Percentiles rank a stretch among this genome's conserved stretches.
Evolutionary conservation across 1,140 invertebrate genomes (phyloP).

Genomic region (Oncopeltus fasciatus): DNA sequence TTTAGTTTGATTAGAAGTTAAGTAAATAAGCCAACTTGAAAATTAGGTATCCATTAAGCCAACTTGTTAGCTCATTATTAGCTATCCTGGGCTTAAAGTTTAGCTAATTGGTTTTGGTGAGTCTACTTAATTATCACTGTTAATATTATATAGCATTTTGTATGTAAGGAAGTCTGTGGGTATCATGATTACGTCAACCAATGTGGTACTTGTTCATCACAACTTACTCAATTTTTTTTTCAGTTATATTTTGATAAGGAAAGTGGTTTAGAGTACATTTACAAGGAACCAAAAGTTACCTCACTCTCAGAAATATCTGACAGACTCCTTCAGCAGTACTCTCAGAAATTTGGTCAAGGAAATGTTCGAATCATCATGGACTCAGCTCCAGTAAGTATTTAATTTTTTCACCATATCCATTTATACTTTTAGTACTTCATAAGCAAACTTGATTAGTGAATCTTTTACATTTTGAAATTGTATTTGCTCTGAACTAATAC

Average conservation of each 20-base stretch:
- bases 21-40: no score
- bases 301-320: slow-evolving; percentile 86
- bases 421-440: no score
- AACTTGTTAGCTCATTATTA: no score
- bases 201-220: not conserved
- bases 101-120: not conserved
- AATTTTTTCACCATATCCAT: no score
- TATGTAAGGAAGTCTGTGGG: not conserved
- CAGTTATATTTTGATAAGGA: slow-evolving; percentile 74
- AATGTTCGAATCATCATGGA: slow-evolving; percentile 84
- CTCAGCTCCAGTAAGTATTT: slow-evolving; percentile 55
- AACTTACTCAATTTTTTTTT: slow-evolving; percentile 26
- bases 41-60: no score
- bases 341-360: slow-evolving; percentile 72
- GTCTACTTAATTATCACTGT: not conserved
- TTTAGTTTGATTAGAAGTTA: no score
- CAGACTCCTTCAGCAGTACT: slow-evolving; percentile 57
- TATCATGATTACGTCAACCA: no score
- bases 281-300: slow-evolving; percentile 90
- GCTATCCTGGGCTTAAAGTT: not conserved
- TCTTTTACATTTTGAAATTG: no score
- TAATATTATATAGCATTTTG: not conserved
- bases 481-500: no score
- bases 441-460: no score
- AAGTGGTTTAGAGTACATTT: slow-evolving; percentile 79